Evolutionary conservation across 2,888 invertebrate genomes (phyloP).

Genomic region (Tetanocera ferruginea): DNA sequence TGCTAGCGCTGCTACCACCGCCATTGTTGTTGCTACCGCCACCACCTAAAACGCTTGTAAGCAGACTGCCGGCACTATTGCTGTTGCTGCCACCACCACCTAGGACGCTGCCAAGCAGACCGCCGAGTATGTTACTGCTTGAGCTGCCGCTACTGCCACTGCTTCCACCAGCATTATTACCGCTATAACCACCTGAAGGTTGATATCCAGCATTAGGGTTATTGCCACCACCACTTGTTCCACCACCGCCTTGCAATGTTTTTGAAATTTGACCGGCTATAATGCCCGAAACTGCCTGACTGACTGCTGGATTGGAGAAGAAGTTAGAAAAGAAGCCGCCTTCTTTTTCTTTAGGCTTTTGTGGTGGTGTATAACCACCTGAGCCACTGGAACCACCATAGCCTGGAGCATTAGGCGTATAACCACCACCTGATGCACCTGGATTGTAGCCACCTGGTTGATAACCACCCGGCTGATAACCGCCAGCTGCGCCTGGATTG

Average conservation of each 20-base stretch:
- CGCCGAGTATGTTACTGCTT: slow-evolving; percentile 60
- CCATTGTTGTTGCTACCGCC: slow-evolving; percentile 50
- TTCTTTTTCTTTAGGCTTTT: slow-evolving; percentile 64
- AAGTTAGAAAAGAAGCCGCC: slow-evolving; percentile 66
- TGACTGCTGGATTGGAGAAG: slow-evolving; percentile 66
- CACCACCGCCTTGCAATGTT: slow-evolving; percentile 64
- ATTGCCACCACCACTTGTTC: slow-evolving; percentile 50
- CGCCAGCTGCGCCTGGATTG: slow-evolving; percentile 55
- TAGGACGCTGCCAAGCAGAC: slow-evolving; percentile 59
- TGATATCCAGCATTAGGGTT: slow-evolving; percentile 57
- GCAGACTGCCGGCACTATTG: slow-evolving; percentile 54
- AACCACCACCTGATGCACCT: slow-evolving; percentile 48
- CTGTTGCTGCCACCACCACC: slow-evolving; percentile 54
- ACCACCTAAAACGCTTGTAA: slow-evolving; percentile 56
- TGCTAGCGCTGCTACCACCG: slow-evolving; percentile 48
- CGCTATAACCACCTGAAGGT: slow-evolving; percentile 53
- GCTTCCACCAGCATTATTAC: slow-evolving; percentile 45
- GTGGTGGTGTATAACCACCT: slow-evolving; percentile 51
- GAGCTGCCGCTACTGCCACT: slow-evolving; percentile 46
- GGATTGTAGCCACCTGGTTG: slow-evolving; percentile 49
- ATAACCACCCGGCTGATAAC: slow-evolving; percentile 50
- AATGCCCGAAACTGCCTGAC: slow-evolving; percentile 67
- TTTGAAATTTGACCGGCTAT: slow-evolving; percentile 68
- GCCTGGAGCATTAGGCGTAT: slow-evolving; percentile 61
- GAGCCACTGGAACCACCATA: slow-evolving; percentile 56